phyloP scores from a whole-genome alignment of 2,888 invertebrate species.

The Drosophila picticornis region DNA sequence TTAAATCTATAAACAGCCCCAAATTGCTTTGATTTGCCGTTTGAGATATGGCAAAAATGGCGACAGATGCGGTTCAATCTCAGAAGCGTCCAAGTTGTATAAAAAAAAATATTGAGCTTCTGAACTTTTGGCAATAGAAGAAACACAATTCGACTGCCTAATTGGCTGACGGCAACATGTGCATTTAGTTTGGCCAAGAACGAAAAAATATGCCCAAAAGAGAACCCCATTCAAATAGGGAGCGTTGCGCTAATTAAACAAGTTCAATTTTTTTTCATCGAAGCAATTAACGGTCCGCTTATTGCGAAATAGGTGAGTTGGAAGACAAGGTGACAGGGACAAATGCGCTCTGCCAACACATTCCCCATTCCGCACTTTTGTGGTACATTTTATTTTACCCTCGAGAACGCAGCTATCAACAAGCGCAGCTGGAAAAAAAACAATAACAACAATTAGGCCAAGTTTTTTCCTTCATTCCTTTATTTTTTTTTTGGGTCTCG shows the following conservation, averaged over 20 bases:
- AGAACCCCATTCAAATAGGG: not conserved
- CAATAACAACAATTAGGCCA: slow-evolving; percentile 28
- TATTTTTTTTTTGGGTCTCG: slow-evolving; percentile 25
- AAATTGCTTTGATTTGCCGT: not conserved
- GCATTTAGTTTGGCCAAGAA: slow-evolving; percentile 13
- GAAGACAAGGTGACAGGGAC: slow-evolving; percentile 44
- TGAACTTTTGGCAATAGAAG: slow-evolving; percentile 4
- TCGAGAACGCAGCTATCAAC: slow-evolving; percentile 35
- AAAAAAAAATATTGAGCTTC: slow-evolving; percentile 13
- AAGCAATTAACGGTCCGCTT: slow-evolving; percentile 68
- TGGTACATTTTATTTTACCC: slow-evolving; percentile 68
- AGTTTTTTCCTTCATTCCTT: slow-evolving; percentile 22
- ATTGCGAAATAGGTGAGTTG: slow-evolving; percentile 55
- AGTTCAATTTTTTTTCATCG: slow-evolving; percentile 66
- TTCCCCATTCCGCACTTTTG: slow-evolving; percentile 4
- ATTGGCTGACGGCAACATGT: slow-evolving; percentile 41
- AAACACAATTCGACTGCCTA: slow-evolving; percentile 26
- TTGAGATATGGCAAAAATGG: slow-evolving; percentile 1
- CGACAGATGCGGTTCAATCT: slow-evolving; percentile 37
- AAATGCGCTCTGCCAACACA: slow-evolving; percentile 18
- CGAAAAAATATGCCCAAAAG: not conserved
- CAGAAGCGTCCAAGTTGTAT: slow-evolving; percentile 28
- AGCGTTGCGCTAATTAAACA: slow-evolving; percentile 58
- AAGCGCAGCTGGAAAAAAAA: not conserved
- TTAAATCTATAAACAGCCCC: not conserved